A percentile compares a stretch with the other conserved stretches of the same genome.
phyloP scores from a whole-genome alignment of 2,888 invertebrate species.

The Parascotia fuliginaria region DNA sequence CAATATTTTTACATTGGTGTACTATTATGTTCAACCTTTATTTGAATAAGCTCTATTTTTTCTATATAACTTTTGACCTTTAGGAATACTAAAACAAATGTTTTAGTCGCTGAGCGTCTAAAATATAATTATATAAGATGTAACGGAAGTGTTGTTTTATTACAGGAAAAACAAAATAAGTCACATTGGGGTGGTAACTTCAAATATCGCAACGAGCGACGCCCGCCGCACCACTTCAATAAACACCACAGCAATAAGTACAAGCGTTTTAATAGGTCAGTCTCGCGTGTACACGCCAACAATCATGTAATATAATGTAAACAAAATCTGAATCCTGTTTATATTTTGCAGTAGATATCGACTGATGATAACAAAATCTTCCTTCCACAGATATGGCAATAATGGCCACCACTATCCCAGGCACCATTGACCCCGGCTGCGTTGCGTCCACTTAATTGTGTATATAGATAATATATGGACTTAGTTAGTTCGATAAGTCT shows the following conservation, averaged over 20 bases:
- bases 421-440: conserved; percentile 77
- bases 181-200: conserved; percentile 74
- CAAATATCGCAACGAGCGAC: conserved; percentile 75
- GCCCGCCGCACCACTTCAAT: conserved; percentile 72
- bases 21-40: too few species aligned
- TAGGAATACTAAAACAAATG: too few species aligned
- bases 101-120: too few species aligned
- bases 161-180: conserved; percentile 78
- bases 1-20: too few species aligned
- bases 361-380: background rate
- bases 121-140: background rate
- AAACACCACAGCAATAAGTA: conserved; percentile 79
- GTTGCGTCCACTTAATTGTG: conserved; percentile 53
- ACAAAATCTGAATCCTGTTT: too few species aligned
- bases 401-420: conserved; percentile 74
- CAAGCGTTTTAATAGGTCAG: conserved; percentile 74
- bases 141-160: conserved; percentile 18
- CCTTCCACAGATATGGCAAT: conserved; percentile 65
- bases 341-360: too few species aligned
- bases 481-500: conserved; percentile 53
- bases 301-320: too few species aligned
- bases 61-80: too few species aligned
- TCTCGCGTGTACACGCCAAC: background rate
- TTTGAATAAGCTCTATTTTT: too few species aligned
- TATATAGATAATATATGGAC: conserved; percentile 69